phyloP scores from a whole-genome alignment of 2,797 vertebrate species.

The Melanotaenia pygmaea region DNA sequence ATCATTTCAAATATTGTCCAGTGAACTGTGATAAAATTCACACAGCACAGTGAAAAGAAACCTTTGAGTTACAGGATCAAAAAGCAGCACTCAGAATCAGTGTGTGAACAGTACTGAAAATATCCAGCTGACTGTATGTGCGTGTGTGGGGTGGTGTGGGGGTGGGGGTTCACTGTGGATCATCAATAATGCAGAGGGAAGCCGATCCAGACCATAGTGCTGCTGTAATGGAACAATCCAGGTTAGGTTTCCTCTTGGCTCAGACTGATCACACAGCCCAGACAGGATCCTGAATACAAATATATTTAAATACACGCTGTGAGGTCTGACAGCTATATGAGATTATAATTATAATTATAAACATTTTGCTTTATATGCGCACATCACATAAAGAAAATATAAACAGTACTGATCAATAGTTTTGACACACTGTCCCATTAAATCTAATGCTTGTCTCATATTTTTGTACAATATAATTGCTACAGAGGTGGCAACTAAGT shows the following conservation, averaged over 20 bases:
- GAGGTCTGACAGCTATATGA: neutral
- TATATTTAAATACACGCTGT: slow-evolving; percentile 3
- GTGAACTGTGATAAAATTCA: neutral
- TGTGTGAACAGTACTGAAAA: slow-evolving; percentile 27
- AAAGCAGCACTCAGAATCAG: slow-evolving; percentile 26
- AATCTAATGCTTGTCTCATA: neutral
- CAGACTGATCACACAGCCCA: slow-evolving; percentile 32
- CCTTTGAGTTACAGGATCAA: slow-evolving; percentile 14
- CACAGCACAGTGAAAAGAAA: slow-evolving; percentile 6
- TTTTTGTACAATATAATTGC: too few species aligned
- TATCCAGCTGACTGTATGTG: slow-evolving; percentile 18
- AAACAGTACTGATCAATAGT: neutral
- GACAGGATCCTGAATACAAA: slow-evolving; percentile 29
- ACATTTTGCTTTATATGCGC: slow-evolving; percentile 1
- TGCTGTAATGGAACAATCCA: slow-evolving; percentile 80
- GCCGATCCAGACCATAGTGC: slow-evolving; percentile 60
- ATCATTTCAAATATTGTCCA: neutral
- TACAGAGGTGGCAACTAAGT: too few species aligned
- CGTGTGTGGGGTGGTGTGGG: slow-evolving; percentile 26
- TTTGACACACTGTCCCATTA: too few species aligned
- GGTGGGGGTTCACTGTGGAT: slow-evolving; percentile 12
- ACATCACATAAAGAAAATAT: neutral
- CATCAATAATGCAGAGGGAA: slow-evolving; percentile 79
- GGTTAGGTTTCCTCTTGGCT: slow-evolving; percentile 70
- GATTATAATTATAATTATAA: neutral